phyloP scores from a whole-genome alignment of 2,113 vertebrate species.

The Passer domesticus region DNA sequence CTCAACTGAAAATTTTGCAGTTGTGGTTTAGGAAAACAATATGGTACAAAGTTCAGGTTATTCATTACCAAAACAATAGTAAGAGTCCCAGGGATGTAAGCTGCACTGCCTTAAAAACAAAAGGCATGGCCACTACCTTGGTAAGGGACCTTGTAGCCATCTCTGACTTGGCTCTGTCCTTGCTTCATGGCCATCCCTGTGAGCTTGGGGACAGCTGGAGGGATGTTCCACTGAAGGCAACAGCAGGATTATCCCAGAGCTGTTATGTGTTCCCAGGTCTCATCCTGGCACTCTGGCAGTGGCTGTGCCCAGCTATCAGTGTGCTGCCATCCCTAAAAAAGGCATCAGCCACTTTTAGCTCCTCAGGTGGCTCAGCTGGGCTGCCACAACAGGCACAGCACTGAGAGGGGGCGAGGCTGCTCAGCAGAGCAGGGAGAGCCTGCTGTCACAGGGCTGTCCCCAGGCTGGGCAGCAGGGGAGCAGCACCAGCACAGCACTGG shows the following conservation, averaged over 20 bases:
- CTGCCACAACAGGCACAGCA: not conserved
- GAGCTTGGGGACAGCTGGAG: not conserved
- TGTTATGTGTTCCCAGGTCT: not conserved
- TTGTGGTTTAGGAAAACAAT: not conserved
- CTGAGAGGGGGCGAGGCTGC: not conserved
- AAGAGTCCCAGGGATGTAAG: not conserved
- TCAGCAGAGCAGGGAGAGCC: not conserved
- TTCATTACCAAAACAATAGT: not conserved
- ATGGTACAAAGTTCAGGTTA: not conserved
- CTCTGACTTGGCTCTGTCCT: not conserved
- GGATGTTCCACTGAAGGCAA: not conserved
- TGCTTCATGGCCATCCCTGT: not conserved
- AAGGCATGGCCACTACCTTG: fast-evolving
- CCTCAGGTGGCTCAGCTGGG: not conserved
- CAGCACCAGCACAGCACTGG: not conserved
- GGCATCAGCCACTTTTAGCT: not conserved
- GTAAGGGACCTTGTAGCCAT: not conserved
- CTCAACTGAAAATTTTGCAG: not conserved
- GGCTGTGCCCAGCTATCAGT: fast-evolving
- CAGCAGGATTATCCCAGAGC: not conserved
- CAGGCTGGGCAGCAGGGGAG: not conserved
- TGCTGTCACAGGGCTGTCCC: fast-evolving
- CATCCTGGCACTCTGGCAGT: fast-evolving
- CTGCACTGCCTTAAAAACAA: not conserved
- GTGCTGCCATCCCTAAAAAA: not conserved